A percentile compares a stretch with the other conserved stretches of the same genome.
Conservation (phyloP, 2,113 vertebrate genomes). For the Plecturocebus donacophilus region DNA sequence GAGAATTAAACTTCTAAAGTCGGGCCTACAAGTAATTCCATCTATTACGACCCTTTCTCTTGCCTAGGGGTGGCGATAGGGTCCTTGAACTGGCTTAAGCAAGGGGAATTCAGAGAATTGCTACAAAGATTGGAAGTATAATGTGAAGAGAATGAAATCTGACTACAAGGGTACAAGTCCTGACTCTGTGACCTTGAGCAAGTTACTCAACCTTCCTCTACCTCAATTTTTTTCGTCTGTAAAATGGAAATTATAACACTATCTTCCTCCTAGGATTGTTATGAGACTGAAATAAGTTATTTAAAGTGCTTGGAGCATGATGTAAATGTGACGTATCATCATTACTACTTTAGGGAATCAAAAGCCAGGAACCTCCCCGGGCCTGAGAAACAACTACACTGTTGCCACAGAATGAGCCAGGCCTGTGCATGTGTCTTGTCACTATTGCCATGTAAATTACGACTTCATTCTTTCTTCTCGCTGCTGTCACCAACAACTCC, state of each 20-base stretch:
- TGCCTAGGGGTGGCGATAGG: not conserved
- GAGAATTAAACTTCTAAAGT: not conserved
- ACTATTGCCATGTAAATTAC: not conserved
- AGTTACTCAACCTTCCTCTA: not conserved
- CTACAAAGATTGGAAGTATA: not conserved
- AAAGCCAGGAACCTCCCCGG: not conserved
- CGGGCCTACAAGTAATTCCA: not conserved
- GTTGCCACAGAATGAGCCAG: not conserved
- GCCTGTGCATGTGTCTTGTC: not conserved
- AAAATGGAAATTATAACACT: not conserved
- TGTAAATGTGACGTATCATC: not conserved
- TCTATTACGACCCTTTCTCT: not conserved
- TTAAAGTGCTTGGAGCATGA: not conserved
- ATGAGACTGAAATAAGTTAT: not conserved
- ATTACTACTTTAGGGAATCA: not conserved
- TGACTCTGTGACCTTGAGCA: not conserved
- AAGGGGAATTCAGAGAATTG: not conserved
- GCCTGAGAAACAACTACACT: not conserved
- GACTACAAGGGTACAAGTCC: not conserved
- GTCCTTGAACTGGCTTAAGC: not conserved
- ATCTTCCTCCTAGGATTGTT: not conserved
- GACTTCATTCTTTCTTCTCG: slow-evolving; percentile 9
- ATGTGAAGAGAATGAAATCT: not conserved
- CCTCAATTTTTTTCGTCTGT: not conserved
- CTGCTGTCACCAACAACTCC: not conserved